These are phyloP conservation scores for Montipora sp. DNA, from an alignment of 64 coral and sea anemone genomes.

Conservation along the genomic window DNA sequence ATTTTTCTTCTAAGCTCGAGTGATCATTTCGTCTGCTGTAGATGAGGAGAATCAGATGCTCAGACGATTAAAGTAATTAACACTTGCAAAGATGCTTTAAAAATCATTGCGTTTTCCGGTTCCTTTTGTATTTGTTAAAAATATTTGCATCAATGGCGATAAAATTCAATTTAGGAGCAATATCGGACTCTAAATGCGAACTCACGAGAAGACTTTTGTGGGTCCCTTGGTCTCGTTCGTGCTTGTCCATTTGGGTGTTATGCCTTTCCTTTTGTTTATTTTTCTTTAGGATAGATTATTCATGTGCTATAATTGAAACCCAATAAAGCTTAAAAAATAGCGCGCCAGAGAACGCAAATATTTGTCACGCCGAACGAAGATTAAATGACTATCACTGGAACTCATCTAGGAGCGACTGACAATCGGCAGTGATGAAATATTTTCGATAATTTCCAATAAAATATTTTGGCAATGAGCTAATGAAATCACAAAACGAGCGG, in stretches of 20 bases:
- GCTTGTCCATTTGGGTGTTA: too few species aligned
- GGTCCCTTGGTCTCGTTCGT: too few species aligned
- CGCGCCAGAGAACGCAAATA: neutral
- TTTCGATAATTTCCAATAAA: neutral
- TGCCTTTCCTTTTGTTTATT: too few species aligned
- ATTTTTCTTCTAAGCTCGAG: neutral
- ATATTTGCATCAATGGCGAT: neutral
- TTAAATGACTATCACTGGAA: too few species aligned
- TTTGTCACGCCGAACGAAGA: neutral
- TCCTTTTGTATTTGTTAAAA: slow-evolving; percentile 1
- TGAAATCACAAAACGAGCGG: neutral
- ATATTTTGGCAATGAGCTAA: neutral
- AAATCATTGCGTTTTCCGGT: slow-evolving; percentile 1
- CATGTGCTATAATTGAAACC: too few species aligned
- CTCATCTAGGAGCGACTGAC: too few species aligned
- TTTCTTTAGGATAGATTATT: too few species aligned
- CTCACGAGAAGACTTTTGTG: too few species aligned
- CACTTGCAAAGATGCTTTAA: slow-evolving; percentile 19
- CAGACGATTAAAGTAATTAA: neutral
- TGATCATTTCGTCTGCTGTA: neutral
- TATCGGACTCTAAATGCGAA: neutral
- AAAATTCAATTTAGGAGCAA: neutral
- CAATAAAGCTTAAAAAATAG: neutral
- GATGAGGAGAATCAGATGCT: neutral
- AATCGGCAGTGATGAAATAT: neutral